Percentiles rank a stretch among this genome's conserved stretches.
Evolutionary conservation across 1,140 invertebrate genomes (phyloP).

Genomic region (Eupeodes corollae): DNA sequence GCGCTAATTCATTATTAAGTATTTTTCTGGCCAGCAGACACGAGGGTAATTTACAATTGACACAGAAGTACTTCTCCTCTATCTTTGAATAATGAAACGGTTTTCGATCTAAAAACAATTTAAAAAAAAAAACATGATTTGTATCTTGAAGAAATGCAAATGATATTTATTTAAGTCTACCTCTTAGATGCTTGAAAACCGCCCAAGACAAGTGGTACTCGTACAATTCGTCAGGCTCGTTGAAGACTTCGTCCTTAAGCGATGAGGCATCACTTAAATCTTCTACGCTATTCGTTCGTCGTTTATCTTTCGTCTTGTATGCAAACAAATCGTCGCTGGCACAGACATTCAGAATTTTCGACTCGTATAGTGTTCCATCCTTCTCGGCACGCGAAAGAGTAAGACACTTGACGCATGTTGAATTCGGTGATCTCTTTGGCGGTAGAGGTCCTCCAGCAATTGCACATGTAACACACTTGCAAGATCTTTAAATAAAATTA

Average conservation of each 20-base stretch:
- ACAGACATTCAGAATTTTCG: constrained; percentile 32
- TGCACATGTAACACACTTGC: constrained; percentile 35
- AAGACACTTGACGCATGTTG: constrained; percentile 30
- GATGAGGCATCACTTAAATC: constrained; percentile 16
- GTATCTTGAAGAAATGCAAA: not conserved
- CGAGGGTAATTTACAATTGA: constrained; percentile 24
- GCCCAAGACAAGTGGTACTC: constrained; percentile 36
- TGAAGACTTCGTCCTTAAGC: constrained; percentile 6
- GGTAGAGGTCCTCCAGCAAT: constrained; percentile 31
- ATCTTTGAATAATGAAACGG: constrained; percentile 25
- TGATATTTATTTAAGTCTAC: constrained; percentile 5
- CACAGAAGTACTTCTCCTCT: constrained; percentile 29
- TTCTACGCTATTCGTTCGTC: not conserved
- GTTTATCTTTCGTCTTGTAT: not conserved
- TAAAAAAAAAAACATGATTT: not conserved
- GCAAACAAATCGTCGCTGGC: constrained; percentile 17
- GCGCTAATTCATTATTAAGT: constrained; percentile 29
- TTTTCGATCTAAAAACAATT: constrained; percentile 17
- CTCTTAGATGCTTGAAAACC: constrained; percentile 22
- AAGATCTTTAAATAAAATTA: constrained; percentile 16
- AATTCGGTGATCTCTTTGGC: constrained; percentile 14
- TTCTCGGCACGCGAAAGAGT: constrained; percentile 31
- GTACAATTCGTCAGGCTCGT: constrained; percentile 13
- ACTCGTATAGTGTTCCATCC: constrained; percentile 31
- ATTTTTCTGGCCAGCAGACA: constrained; percentile 31